These are phyloP conservation scores for Callyntrura sp. DNA, from an alignment of 2,888 invertebrate genomes.

Conservation along the genomic window DNA sequence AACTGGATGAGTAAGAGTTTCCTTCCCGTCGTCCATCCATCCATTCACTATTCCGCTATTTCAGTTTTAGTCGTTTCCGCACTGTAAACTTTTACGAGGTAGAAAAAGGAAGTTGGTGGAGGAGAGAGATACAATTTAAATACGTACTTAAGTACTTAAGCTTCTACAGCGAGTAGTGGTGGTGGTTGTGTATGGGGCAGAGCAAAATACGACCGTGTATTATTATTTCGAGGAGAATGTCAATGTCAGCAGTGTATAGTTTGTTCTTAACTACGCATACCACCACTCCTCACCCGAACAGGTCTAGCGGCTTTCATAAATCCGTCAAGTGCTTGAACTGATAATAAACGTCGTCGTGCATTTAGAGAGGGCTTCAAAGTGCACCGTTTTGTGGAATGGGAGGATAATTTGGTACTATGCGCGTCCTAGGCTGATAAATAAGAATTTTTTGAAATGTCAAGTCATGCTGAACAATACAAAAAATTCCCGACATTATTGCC, in stretches of 20 bases:
- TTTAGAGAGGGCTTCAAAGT: neutral
- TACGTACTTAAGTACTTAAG: too few relatives aligned
- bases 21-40: slow-evolving; percentile 22
- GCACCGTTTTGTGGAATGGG: neutral
- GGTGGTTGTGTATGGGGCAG: too few relatives aligned
- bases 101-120: slow-evolving; percentile 15
- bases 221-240: neutral
- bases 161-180: neutral
- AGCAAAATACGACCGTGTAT: too few relatives aligned
- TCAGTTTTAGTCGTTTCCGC: slow-evolving; percentile 35
- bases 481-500: neutral
- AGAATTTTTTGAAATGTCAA: slow-evolving; percentile 66
- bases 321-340: neutral
- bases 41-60: too few relatives aligned
- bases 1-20: slow-evolving; percentile 46
- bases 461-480: slow-evolving; percentile 66
- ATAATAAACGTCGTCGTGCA: too few relatives aligned
- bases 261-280: slow-evolving; percentile 4
- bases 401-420: slow-evolving; percentile 18
- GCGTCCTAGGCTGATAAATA: neutral
- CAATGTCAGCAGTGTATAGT: neutral
- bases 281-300: too few relatives aligned
- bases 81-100: slow-evolving; percentile 31
- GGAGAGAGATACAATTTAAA: too few relatives aligned
- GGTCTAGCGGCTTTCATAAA: neutral